These are phyloP conservation scores for Pemphredon lugubris DNA, from an alignment of 2,888 invertebrate species.

Conservation along the genomic window DNA sequence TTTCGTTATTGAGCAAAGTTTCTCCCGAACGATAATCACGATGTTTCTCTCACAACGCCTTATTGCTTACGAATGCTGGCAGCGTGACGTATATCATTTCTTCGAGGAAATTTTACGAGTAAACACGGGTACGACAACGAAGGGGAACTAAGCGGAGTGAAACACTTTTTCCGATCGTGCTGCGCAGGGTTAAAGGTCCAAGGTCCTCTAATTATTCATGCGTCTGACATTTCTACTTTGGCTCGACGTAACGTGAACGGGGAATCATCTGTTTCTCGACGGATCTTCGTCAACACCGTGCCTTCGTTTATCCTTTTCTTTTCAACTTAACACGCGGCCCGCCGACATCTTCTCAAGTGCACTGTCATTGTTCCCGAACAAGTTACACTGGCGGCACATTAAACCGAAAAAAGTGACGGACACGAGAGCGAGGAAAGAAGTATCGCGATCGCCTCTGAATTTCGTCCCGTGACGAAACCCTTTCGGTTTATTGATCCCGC, in stretches of 20 bases:
- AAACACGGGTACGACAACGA: slow-evolving; percentile 1
- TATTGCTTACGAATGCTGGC: slow-evolving; percentile 19
- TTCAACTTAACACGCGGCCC: neutral
- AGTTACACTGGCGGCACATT: slow-evolving; percentile 6
- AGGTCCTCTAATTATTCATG: slow-evolving; percentile 30
- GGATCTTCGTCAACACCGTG: neutral
- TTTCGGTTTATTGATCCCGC: slow-evolving; percentile 66
- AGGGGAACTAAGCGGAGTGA: neutral
- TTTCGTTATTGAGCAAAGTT: slow-evolving; percentile 54
- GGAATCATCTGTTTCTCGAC: slow-evolving; percentile 27
- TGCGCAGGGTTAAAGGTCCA: slow-evolving; percentile 22
- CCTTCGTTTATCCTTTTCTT: neutral
- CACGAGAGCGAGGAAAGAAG: slow-evolving; percentile 17
- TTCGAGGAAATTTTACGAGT: slow-evolving; percentile 9
- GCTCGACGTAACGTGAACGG: slow-evolving; percentile 12
- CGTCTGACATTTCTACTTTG: slow-evolving; percentile 41
- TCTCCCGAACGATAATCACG: slow-evolving; percentile 14
- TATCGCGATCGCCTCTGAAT: slow-evolving; percentile 30
- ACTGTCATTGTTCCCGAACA: slow-evolving; percentile 12
- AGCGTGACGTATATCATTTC: slow-evolving; percentile 27
- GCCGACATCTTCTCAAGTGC: slow-evolving; percentile 12
- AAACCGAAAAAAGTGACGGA: slow-evolving; percentile 9
- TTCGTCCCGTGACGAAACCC: slow-evolving; percentile 54
- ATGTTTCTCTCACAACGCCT: slow-evolving; percentile 2
- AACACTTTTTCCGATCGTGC: slow-evolving; percentile 8